These are phyloP conservation scores for Tetramorium alpestre DNA, from an alignment of 1,140 invertebrate genomes.

Conservation along the genomic window DNA sequence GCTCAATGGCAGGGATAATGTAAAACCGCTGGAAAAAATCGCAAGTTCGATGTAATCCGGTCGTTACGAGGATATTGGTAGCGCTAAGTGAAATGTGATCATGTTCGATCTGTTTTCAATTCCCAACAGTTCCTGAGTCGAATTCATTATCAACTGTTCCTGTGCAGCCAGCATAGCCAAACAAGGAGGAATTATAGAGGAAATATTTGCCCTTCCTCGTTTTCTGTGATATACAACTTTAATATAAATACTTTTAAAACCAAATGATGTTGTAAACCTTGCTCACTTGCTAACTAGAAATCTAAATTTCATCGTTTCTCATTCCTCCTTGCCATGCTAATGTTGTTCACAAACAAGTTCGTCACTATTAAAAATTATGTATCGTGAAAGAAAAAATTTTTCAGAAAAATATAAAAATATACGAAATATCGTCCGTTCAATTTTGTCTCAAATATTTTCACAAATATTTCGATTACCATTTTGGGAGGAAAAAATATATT, in stretches of 20 bases:
- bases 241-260: neutral
- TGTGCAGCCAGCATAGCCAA: neutral
- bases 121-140: constrained; percentile 21
- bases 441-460: constrained; percentile 26
- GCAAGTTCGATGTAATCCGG: constrained; percentile 24
- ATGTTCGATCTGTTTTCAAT: constrained; percentile 60
- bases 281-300: neutral
- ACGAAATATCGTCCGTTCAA: neutral
- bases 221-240: neutral
- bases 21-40: constrained; percentile 1
- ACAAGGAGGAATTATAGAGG: constrained; percentile 1
- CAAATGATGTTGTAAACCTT: neutral
- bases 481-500: neutral
- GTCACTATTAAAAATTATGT: neutral
- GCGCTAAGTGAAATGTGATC: constrained; percentile 56
- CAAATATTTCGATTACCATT: constrained; percentile 10
- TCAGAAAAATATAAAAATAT: neutral
- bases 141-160: constrained; percentile 47
- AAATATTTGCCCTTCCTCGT: neutral
- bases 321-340: neutral
- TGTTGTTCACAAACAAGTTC: neutral
- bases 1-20: neutral
- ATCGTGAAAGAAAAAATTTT: neutral
- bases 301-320: neutral
- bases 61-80: constrained; percentile 40